Conservation (phyloP, 2,888 invertebrate species). For the Pseudococcus longispinus region DNA sequence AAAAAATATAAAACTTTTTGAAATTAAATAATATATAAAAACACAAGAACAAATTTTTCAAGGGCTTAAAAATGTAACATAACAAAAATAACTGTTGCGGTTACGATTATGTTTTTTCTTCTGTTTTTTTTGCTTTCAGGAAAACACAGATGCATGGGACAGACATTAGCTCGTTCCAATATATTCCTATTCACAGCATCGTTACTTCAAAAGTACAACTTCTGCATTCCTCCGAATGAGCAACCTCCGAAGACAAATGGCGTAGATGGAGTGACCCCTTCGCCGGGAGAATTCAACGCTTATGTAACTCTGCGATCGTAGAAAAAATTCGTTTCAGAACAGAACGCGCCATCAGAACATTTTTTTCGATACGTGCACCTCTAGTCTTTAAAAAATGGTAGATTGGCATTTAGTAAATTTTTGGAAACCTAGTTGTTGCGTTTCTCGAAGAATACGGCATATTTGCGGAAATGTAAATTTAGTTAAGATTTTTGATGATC, state of each 20-base stretch:
- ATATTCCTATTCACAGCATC: constrained; percentile 78
- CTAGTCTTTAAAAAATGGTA: not conserved
- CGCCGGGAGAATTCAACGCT: constrained; percentile 76
- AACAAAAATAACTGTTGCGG: not conserved
- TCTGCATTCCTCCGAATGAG: constrained; percentile 72
- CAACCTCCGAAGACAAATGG: constrained; percentile 71
- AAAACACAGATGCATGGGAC: constrained; percentile 83
- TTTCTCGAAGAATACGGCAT: not conserved
- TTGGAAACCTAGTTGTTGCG: not conserved
- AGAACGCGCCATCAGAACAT: not conserved
- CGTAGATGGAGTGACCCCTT: constrained; percentile 80
- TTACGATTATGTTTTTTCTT: constrained; percentile 9
- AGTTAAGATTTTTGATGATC: not conserved
- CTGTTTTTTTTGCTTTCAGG: constrained; percentile 61
- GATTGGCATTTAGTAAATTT: not conserved
- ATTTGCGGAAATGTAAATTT: not conserved
- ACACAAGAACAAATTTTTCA: constrained; percentile 17
- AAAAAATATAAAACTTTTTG: constrained; percentile 24
- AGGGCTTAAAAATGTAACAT: constrained; percentile 28
- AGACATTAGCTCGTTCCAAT: constrained; percentile 78
- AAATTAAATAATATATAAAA: constrained; percentile 22
- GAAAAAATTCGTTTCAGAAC: not conserved
- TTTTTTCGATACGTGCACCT: not conserved
- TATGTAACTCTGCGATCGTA: constrained; percentile 67
- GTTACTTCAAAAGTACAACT: constrained; percentile 76